Percentiles rank a stretch among this genome's conserved stretches.
Evolutionary conservation across 2,888 invertebrate species (phyloP).

Genomic region (Lysandra bellargus): DNA sequence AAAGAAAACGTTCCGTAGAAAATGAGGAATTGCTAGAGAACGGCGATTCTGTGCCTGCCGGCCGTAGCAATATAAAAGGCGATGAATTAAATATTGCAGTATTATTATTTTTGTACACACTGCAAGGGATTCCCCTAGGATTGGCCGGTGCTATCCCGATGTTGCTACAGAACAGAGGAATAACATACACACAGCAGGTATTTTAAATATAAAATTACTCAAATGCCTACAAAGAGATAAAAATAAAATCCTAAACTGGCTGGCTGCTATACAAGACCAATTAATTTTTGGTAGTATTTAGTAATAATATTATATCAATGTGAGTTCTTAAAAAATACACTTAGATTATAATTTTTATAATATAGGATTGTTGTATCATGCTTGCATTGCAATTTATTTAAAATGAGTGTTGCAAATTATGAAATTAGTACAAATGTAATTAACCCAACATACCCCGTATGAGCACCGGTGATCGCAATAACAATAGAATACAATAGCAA

Average conservation of each 20-base stretch:
- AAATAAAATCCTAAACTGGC: conserved; percentile 19
- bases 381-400: no score
- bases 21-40: conserved; percentile 70
- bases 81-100: conserved; percentile 91
- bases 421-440: no score
- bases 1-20: conserved; percentile 65
- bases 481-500: no score
- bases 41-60: conserved; percentile 56
- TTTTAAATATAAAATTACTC: conserved; percentile 28
- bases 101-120: conserved; percentile 93
- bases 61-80: conserved; percentile 81
- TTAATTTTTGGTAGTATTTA: background rate
- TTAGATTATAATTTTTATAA: no score
- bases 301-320: background rate
- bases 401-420: no score
- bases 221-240: background rate
- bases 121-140: conserved; percentile 97
- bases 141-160: conserved; percentile 96
- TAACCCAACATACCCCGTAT: no score
- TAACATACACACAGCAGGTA: conserved; percentile 96
- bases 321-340: background rate
- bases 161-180: conserved; percentile 94
- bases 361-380: no score
- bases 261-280: background rate
- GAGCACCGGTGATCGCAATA: no score